Evolutionary conservation across 2,888 invertebrate species (phyloP).

Genomic region (Germaria angustata): DNA sequence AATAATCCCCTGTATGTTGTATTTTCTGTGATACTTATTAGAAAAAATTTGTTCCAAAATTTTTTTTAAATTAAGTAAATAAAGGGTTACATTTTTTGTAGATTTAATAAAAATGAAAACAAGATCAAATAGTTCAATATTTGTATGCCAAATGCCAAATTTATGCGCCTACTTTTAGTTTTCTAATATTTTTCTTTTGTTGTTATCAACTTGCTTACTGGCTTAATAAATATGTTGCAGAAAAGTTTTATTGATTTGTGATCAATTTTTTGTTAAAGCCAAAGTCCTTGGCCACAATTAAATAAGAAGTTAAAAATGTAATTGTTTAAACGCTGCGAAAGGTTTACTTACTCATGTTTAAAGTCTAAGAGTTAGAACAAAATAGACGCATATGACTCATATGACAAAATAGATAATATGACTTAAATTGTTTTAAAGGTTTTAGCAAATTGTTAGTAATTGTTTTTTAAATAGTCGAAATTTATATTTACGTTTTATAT

Average conservation of each 20-base stretch:
- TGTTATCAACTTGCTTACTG: background rate
- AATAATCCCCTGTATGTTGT: constrained; percentile 22
- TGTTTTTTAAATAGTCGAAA: no score
- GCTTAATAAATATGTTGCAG: background rate
- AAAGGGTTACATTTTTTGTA: constrained; percentile 42
- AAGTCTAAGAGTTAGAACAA: no score
- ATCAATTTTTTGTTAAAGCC: no score
- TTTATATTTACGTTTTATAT: no score
- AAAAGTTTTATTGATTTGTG: constrained; percentile 48
- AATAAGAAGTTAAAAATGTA: no score
- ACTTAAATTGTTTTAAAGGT: no score
- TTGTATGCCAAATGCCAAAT: constrained; percentile 42
- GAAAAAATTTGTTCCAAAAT: background rate
- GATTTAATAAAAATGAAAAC: constrained; percentile 27
- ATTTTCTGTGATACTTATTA: background rate
- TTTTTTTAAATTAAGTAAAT: constrained; percentile 8
- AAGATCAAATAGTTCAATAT: constrained; percentile 53
- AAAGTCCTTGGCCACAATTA: no score
- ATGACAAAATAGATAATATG: no score
- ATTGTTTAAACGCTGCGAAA: no score
- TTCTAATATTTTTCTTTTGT: background rate
- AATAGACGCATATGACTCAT: no score
- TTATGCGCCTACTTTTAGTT: constrained; percentile 38
- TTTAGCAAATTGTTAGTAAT: no score
- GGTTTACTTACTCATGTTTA: no score